These are phyloP conservation scores for Neotragus moschatus DNA, from an alignment of 2,113 vertebrate genomes.

Conservation along the genomic window DNA sequence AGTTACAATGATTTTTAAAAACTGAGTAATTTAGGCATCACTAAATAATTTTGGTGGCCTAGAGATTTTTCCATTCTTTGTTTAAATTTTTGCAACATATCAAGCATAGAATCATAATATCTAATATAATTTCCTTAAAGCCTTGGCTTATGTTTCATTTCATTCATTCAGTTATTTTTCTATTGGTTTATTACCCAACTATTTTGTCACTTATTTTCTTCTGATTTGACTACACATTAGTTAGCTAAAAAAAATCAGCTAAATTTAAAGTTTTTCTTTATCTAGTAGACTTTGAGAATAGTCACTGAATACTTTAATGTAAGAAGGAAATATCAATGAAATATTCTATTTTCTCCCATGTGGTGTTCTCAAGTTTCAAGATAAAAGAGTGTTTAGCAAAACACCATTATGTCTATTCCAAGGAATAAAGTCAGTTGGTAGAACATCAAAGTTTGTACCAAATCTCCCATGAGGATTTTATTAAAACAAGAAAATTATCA, in stretches of 20 bases:
- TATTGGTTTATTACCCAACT: not conserved
- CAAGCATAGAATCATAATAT: not conserved
- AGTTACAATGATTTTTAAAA: not conserved
- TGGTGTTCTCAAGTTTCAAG: not conserved
- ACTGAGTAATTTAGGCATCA: not conserved
- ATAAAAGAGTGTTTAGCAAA: not conserved
- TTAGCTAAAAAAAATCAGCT: not conserved
- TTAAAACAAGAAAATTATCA: not conserved
- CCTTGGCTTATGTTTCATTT: not conserved
- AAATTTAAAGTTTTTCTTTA: not conserved
- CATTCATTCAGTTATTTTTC: not conserved
- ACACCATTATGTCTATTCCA: not conserved
- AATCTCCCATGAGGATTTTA: not conserved
- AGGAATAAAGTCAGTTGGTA: not conserved
- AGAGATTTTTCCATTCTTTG: not conserved
- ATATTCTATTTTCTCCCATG: not conserved
- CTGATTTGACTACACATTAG: not conserved
- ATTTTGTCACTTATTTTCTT: not conserved
- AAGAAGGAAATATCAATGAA: not conserved
- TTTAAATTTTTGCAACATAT: not conserved
- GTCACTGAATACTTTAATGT: not conserved
- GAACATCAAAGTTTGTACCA: not conserved
- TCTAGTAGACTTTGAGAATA: not conserved
- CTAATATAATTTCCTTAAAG: not conserved
- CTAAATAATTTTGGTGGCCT: not conserved